A percentile compares a stretch with the other conserved stretches of the same genome.
These are phyloP conservation scores for Myotis lucifugus DNA, from an alignment of 2,113 vertebrate species.

Conservation along the genomic window DNA sequence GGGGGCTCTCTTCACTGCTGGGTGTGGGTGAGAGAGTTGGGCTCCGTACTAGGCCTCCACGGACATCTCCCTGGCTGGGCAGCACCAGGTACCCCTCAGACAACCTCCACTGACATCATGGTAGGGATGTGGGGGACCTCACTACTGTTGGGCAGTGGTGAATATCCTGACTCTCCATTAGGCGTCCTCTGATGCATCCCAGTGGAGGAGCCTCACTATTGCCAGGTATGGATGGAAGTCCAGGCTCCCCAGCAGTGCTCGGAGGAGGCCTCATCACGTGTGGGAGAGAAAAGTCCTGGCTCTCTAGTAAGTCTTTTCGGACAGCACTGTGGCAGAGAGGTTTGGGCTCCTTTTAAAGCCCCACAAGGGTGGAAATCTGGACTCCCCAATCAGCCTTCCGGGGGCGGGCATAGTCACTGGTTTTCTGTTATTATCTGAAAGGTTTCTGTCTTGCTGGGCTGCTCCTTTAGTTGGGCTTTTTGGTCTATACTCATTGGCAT, in stretches of 20 bases:
- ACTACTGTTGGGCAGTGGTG: neutral
- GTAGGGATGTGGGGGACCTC: neutral
- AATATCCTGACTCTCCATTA: neutral
- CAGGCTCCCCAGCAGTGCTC: neutral
- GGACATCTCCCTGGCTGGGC: neutral
- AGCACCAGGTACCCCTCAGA: neutral
- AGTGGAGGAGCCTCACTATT: fast-evolving
- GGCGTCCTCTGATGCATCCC: neutral
- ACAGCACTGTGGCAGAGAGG: neutral
- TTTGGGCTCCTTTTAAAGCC: neutral
- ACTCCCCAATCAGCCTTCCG: neutral
- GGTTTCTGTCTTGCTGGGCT: neutral
- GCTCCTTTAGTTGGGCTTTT: neutral
- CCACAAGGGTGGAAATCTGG: neutral
- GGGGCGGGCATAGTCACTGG: neutral
- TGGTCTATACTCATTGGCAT: neutral
- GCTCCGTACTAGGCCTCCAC: neutral
- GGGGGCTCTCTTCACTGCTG: neutral
- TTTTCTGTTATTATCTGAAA: neutral
- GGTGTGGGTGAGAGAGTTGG: neutral
- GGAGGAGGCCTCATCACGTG: neutral
- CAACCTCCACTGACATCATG: neutral
- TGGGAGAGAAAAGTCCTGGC: neutral
- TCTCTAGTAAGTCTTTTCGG: neutral
- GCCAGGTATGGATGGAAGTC: neutral